Evolutionary conservation across 2,113 vertebrate species (phyloP), one percentile per base, ranked within the genome.

Genomic region (Heterotilapia buettikoferi): DNA sequence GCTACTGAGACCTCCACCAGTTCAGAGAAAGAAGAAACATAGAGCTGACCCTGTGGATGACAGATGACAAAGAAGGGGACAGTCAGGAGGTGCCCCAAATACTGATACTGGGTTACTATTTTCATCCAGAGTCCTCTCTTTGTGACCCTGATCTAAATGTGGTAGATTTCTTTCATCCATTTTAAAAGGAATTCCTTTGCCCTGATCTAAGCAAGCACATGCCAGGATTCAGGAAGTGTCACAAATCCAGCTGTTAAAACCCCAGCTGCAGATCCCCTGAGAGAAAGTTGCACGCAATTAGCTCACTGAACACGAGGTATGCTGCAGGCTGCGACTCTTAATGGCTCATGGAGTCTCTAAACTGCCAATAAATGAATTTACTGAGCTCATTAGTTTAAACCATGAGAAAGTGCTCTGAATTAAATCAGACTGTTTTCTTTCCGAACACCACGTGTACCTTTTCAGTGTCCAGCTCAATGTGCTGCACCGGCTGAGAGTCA

Each of bases 1-100:
- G 98, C 97, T 1, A 98, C 96, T 0, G 98, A 97, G 85, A 99
- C 96, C 95, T 98, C 98, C 53, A 97, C 97, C 76, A 99, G 92
- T 0, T 96, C 96, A 0, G 96, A 94, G 88, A 97, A 96, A 4
- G 98, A 98, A 53, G 98, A 96, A 8, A 97, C 97, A 0, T 98
- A 99, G 38, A 99, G 95, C 43, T 96, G 92, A 9, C 97, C 98
- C 98, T 99, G 95, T 84, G 19, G 79, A 93, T 50, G 87, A 80
- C 53, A 90, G 56, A 90, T 19, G 80, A 80, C 14, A 63, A 82
- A 84, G 81, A 36, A 80, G 33, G 85, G 56, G 54, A 86, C 57
- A 6, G 80, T 38, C 47, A 84, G 50, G 12, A 80, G 84, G 57
- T 90, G 84, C 45, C 84, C 84, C 29, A 89, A 83, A 84, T 73